phyloP scores from a whole-genome alignment of 1,140 invertebrate genomes.

The Nephila pilipes region DNA sequence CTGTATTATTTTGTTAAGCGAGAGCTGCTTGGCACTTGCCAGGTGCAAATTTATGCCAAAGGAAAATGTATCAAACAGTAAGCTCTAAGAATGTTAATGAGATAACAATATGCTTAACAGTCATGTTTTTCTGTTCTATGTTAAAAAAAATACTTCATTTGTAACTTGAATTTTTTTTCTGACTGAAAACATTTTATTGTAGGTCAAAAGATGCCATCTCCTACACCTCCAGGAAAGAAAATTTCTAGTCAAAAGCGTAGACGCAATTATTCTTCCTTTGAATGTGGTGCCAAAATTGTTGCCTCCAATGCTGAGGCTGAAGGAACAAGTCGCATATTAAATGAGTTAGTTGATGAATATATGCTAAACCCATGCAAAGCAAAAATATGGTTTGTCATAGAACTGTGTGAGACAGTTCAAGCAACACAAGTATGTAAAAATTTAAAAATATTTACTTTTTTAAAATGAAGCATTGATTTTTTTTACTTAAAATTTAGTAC shows the following conservation, averaged over 20 bases:
- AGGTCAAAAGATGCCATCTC: slow-evolving; percentile 67
- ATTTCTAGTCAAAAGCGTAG: slow-evolving; percentile 78
- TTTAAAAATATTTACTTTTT: neutral
- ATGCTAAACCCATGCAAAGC: slow-evolving; percentile 95
- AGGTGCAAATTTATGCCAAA: too few species aligned
- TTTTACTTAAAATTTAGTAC: too few species aligned
- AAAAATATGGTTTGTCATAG: slow-evolving; percentile 96
- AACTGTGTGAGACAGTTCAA: slow-evolving; percentile 98
- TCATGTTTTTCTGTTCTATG: too few species aligned
- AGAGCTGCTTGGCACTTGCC: too few species aligned
- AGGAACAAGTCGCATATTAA: slow-evolving; percentile 89
- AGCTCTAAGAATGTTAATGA: too few species aligned
- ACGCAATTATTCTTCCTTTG: slow-evolving; percentile 96
- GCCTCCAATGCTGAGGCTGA: slow-evolving; percentile 94
- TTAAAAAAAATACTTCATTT: too few species aligned
- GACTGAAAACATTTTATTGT: neutral
- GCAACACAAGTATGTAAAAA: slow-evolving; percentile 86
- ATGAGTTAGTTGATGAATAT: slow-evolving; percentile 95
- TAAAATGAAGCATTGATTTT: neutral
- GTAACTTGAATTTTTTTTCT: too few species aligned
- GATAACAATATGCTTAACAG: too few species aligned
- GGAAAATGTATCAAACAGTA: too few species aligned
- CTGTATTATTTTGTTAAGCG: too few species aligned
- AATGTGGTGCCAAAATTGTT: slow-evolving; percentile 98
- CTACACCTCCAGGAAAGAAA: slow-evolving; percentile 77